Base-by-base conservation (phyloP, 2,113 vertebrate genomes). In the Barbus barbus region DNA sequence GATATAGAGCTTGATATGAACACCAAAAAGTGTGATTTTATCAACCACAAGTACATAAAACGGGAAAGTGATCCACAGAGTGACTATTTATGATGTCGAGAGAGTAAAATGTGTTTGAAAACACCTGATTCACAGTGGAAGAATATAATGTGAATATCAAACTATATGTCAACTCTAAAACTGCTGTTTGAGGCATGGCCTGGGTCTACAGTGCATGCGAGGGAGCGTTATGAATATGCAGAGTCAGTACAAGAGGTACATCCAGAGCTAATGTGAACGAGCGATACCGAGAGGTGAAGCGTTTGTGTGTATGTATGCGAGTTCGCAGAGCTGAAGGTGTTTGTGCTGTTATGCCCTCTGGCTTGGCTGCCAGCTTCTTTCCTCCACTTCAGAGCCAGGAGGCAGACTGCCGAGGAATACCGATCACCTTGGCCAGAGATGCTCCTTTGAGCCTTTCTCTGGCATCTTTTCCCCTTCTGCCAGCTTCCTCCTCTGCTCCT, bases 391-490 rank as follows among this genome's bases (percentile, higher is more conserved):
- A 98, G 97, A 99, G 98, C 97, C 97, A 97, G 95, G 95, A 98
- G 97, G 97, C 97, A 96, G 97, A 98, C 97, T 98, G 97, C 96
- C 97, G 97, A 96, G 96, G 97, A 99, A 99, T 99, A 98, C 97
- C 97, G 97, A 99, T 99, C 97, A 97, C 97, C 97, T 98, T 96
- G 96, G 96, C 97, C 97, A 91, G 97, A 96, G 96, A 96, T 95
- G 96, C 96, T 97, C 97, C 98, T 99, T 99, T 99, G 98, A 99
- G 98, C 86, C 98, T 98, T 96, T 96, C 96, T 96, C 97, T 98
- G 97, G 98, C 97, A 98, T 98, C 98, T 96, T 97, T 96, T 97
- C 96, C 97, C 96, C 96, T 98, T 98, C 97, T 98, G 97, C 97
- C 97, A 97, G 97, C 96, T 97, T 97, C 96, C 96, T 98, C 97